Percentiles rank a stretch among this genome's conserved stretches.
Evolutionary conservation across 2,888 invertebrate species (phyloP).

Genomic region (Rosalia funebris): DNA sequence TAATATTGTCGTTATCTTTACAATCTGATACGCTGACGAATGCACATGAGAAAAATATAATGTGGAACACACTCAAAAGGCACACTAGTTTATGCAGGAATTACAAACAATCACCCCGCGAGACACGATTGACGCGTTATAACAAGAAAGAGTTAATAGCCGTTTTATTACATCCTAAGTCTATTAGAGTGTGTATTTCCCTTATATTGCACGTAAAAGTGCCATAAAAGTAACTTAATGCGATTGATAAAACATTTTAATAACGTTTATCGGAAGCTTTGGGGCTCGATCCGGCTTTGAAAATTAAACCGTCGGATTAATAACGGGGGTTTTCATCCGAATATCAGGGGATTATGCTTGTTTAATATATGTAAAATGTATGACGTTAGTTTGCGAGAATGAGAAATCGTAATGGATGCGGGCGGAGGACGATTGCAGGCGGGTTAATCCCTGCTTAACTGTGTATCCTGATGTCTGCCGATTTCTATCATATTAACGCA

Average conservation of each 20-base stretch:
- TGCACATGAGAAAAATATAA: no score
- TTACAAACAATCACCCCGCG: neutral
- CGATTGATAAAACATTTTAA: slow-evolving; percentile 16
- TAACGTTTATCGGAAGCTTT: slow-evolving; percentile 8
- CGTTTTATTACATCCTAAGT: slow-evolving; percentile 5
- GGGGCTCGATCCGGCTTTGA: neutral
- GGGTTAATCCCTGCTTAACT: neutral
- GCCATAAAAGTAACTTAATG: slow-evolving; percentile 19
- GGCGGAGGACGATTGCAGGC: neutral
- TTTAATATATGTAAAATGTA: neutral
- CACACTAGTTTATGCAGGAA: no score
- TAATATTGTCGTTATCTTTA: no score
- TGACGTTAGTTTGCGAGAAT: neutral
- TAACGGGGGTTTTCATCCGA: no score
- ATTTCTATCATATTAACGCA: neutral
- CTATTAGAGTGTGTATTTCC: slow-evolving; percentile 6
- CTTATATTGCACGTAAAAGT: slow-evolving; percentile 7
- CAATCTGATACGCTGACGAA: no score
- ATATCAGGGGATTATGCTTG: neutral
- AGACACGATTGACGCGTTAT: slow-evolving; percentile 2
- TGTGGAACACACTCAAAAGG: no score
- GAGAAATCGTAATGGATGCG: no score
- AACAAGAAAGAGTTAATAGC: slow-evolving; percentile 18
- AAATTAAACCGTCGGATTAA: neutral
- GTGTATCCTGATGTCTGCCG: neutral